Percentiles rank a stretch among this genome's conserved stretches.
These are phyloP conservation scores for Callionymus lyra DNA, from an alignment of 2,113 vertebrate species.

Conservation along the genomic window DNA sequence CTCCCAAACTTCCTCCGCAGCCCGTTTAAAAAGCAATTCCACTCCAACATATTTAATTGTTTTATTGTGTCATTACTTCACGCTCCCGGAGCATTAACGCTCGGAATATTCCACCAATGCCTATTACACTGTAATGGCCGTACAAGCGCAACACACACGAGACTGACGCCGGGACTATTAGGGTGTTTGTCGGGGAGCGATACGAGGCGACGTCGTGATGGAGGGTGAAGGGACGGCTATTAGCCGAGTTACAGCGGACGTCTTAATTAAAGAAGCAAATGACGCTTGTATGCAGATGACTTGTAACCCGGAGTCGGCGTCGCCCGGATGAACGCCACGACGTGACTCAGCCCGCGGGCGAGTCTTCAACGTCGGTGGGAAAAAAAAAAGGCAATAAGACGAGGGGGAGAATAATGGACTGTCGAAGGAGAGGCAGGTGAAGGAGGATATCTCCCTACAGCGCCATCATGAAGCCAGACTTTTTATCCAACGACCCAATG, in stretches of 20 bases:
- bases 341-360: conserved; percentile 15
- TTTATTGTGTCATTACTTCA: conserved; percentile 64
- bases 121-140: conserved; percentile 62
- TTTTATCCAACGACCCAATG: conserved; percentile 50
- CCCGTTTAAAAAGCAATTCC: conserved; percentile 57
- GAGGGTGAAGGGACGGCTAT: conserved; percentile 56
- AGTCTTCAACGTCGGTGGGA: conserved; percentile 43
- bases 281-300: conserved; percentile 13
- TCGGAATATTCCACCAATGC: conserved; percentile 43
- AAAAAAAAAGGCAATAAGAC: conserved; percentile 39
- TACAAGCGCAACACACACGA: conserved; percentile 50
- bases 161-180: conserved; percentile 41
- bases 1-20: conserved; percentile 48
- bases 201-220: conserved; percentile 57
- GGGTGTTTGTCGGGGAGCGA: conserved; percentile 43
- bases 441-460: conserved; percentile 53
- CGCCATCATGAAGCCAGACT: conserved; percentile 50
- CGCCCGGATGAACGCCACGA: too few species aligned
- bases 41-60: conserved; percentile 61
- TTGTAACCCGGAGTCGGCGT: too few species aligned
- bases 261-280: conserved; percentile 30
- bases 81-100: conserved; percentile 51
- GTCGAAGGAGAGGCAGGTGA: conserved; percentile 48
- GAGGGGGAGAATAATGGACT: conserved; percentile 53
- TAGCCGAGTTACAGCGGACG: conserved; percentile 40